Conservation (phyloP, 2,797 vertebrate genomes). For the Acanthurus leucopareius region DNA sequence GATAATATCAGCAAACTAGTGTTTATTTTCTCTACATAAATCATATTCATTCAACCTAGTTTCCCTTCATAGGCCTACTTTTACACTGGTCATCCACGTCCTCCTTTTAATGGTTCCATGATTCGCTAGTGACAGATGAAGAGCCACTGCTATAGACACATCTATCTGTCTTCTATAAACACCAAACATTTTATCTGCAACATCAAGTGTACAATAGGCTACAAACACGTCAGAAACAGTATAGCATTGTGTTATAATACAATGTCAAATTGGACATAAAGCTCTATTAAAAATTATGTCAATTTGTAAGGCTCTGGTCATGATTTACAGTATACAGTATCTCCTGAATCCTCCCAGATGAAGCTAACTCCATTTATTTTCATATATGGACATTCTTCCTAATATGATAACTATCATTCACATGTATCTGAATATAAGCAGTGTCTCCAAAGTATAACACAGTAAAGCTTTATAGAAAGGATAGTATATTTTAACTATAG, state of each 20-base stretch:
- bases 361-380: background rate
- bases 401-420: background rate
- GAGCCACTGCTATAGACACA: background rate
- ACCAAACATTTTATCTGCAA: background rate
- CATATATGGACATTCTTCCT: background rate
- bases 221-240: background rate
- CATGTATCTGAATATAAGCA: background rate
- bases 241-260: background rate
- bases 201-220: background rate
- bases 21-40: no score
- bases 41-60: no score
- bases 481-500: background rate
- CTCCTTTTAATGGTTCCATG: no score
- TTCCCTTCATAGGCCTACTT: no score
- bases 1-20: no score
- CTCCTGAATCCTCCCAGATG: background rate
- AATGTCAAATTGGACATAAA: background rate
- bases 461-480: background rate
- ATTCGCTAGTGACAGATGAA: no score
- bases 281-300: background rate
- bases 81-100: no score
- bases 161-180: slow-evolving; percentile 11
- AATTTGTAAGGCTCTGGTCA: background rate
- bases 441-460: background rate
- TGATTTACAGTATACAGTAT: background rate